Base-by-base conservation (phyloP, 2,113 vertebrate species). In the Lagopus muta region DNA sequence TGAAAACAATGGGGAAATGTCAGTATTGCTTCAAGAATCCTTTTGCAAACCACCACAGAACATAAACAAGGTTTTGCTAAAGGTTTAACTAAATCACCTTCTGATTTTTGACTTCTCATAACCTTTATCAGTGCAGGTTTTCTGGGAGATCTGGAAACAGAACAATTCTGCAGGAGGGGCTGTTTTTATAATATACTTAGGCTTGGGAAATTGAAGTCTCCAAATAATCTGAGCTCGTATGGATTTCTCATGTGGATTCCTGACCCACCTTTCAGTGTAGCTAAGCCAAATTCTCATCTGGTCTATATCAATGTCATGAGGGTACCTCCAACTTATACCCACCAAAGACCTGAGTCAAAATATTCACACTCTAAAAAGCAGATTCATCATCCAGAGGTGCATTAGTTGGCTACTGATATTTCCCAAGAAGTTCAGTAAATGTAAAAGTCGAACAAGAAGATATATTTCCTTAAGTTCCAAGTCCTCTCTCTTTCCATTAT, bases 401-500 rank as follows among this genome's bases (percentile, higher is more conserved):
- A 69, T 93, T 90, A 84, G 36, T 36, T 90, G 76, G 73, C 82
- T 95, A 86, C 91, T 27, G 61, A 70, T 54, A n/a, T 79, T 97
- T 94, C 76, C 95, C 82, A 30, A 60, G 73, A n/a, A 91, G 61
- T 9, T 65, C 61, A 57, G 81, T 13, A 3, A 57, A 55, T 83
- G 65, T 75, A 32, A 71, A 88, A 45, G 40, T 36, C 48, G 76
- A 91, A 65, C 61, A 3, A 2, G n/a, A 71, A 87, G 75, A 90
- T 55, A 60, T 74, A 90, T 90, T 81, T 64, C 80, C 57, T 52
- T 19, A 18, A 77, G 75, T 78, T 86, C 85, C 80, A 10, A 88
- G 43, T 8, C 45, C n/a, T 72, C 57, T 92, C 78, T 94, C 89
- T 84, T 94, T 91, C 90, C 88, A 73, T 90, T 93, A 95, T 95